Conservation (phyloP, 2,888 invertebrate genomes). For the Pterostichus madidus region DNA sequence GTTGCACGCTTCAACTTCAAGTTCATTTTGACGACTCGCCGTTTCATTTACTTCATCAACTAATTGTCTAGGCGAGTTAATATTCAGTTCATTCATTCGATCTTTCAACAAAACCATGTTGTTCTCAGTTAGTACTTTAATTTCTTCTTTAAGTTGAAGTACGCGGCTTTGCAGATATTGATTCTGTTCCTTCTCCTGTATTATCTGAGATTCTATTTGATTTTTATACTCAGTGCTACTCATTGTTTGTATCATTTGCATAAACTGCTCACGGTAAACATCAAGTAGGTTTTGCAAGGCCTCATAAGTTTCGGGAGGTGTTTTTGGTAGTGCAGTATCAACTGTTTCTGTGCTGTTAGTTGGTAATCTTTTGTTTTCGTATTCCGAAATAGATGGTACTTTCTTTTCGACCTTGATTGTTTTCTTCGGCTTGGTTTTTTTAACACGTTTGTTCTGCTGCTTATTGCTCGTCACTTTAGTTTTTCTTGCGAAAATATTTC, state of each 20-base stretch:
- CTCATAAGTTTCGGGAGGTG: constrained; percentile 86
- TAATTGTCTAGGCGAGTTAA: constrained; percentile 74
- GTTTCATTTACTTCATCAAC: neutral
- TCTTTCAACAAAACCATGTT: constrained; percentile 89
- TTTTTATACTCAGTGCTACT: constrained; percentile 84
- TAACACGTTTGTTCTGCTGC: neutral
- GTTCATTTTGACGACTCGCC: neutral
- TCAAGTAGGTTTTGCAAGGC: constrained; percentile 89
- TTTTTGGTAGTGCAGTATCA: constrained; percentile 79
- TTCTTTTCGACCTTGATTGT: neutral
- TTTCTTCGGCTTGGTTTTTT: neutral
- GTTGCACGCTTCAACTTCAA: neutral
- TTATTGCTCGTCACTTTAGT: too few relatives aligned
- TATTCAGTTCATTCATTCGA: constrained; percentile 91
- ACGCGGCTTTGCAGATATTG: constrained; percentile 83
- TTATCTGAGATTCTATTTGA: constrained; percentile 85
- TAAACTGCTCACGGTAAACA: constrained; percentile 87
- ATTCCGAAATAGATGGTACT: neutral
- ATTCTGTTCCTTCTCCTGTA: constrained; percentile 80
- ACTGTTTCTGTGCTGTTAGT: neutral
- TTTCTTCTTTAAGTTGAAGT: constrained; percentile 91
- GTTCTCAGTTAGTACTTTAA: constrained; percentile 90
- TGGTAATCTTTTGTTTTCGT: neutral
- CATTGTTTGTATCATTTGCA: constrained; percentile 88
- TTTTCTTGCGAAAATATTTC: too few relatives aligned